A percentile compares a stretch with the other conserved stretches of the same genome.
Conservation (phyloP, 2,888 invertebrate genomes). For the Cerceris rybyensis region DNA sequence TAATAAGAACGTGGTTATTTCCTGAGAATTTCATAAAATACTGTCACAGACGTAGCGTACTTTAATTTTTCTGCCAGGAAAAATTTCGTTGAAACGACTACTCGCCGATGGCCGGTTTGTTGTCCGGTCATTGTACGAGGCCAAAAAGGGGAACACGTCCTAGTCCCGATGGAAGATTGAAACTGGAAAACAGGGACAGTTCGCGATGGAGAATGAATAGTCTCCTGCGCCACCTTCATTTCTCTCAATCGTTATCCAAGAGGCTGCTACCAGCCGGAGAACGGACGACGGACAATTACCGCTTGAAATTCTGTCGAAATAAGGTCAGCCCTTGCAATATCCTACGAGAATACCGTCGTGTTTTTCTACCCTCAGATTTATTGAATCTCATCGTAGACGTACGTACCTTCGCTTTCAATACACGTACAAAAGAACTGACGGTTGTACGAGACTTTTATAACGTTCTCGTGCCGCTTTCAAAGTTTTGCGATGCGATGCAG, state of each 20-base stretch:
- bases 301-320: constrained; percentile 65
- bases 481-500: too few species aligned
- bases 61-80: background rate
- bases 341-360: constrained; percentile 34
- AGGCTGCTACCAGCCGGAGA: constrained; percentile 30
- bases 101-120: constrained; percentile 16
- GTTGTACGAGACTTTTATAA: background rate
- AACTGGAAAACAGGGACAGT: constrained; percentile 60
- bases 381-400: constrained; percentile 38
- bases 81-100: background rate
- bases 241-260: constrained; percentile 52
- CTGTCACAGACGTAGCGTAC: background rate
- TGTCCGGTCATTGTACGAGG: constrained; percentile 32
- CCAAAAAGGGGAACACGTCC: constrained; percentile 39
- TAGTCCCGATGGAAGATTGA: constrained; percentile 48
- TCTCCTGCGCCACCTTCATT: constrained; percentile 41
- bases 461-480: background rate
- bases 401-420: constrained; percentile 31
- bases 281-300: constrained; percentile 64
- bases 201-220: constrained; percentile 48
- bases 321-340: constrained; percentile 67
- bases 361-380: constrained; percentile 43
- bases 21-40: background rate
- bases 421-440: constrained; percentile 9
- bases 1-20: background rate